Conservation (phyloP, 2,113 vertebrate genomes). For the Takifugu bimaculatus region DNA sequence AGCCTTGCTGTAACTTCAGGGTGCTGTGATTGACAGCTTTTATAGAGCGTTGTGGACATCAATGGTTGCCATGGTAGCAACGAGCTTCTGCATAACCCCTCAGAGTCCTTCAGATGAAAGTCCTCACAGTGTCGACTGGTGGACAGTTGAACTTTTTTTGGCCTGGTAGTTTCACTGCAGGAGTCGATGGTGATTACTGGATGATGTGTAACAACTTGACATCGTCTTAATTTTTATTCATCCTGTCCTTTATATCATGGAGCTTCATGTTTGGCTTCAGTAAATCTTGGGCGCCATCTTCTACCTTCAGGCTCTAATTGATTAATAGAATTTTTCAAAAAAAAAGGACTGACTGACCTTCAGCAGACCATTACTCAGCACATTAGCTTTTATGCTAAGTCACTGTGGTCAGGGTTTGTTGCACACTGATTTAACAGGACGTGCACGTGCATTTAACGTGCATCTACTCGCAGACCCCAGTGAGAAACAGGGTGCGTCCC, state of each 20-base stretch:
- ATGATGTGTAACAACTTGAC: not conserved
- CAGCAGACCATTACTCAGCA: not conserved
- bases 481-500: not conserved
- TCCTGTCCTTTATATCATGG: slow-evolving; percentile 15
- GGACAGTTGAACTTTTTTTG: no score
- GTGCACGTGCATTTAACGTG: no score
- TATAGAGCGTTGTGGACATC: not conserved
- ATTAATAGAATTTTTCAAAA: no score
- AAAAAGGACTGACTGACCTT: no score
- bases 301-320: no score
- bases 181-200: no score
- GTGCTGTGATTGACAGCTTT: slow-evolving; percentile 29
- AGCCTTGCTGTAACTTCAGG: slow-evolving; percentile 14
- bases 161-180: no score
- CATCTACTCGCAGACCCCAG: no score
- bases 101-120: no score
- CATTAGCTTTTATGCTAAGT: not conserved
- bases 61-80: slow-evolving; percentile 21
- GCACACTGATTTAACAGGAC: no score
- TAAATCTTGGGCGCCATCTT: not conserved
- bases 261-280: slow-evolving; percentile 25
- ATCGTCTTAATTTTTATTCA: slow-evolving; percentile 17
- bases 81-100: no score
- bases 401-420: not conserved
- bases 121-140: no score